Conservation (phyloP, 2,888 invertebrate species). For the Phortica magna region DNA sequence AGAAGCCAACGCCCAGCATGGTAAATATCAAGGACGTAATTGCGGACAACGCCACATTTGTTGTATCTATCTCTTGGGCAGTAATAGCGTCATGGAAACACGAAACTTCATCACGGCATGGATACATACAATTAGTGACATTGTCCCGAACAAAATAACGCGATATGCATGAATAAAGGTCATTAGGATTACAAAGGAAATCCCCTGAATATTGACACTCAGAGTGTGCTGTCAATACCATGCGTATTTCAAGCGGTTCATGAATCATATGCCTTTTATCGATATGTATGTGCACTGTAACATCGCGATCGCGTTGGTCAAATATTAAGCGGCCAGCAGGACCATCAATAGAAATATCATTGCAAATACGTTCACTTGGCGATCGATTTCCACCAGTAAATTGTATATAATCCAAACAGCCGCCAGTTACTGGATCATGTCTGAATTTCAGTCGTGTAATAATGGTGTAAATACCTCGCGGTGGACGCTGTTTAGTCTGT, state of each 20-base stretch:
- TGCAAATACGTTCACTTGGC: slow-evolving; percentile 73
- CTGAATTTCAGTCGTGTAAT: slow-evolving; percentile 75
- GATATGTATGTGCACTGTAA: slow-evolving; percentile 68
- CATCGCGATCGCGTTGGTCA: slow-evolving; percentile 72
- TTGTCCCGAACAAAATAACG: slow-evolving; percentile 75
- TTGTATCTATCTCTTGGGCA: slow-evolving; percentile 67
- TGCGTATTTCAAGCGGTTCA: slow-evolving; percentile 72
- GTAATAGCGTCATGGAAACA: slow-evolving; percentile 72
- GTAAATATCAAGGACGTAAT: slow-evolving; percentile 76
- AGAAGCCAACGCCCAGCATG: slow-evolving; percentile 76
- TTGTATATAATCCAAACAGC: slow-evolving; percentile 74
- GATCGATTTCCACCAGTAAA: slow-evolving; percentile 72
- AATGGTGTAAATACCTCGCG: slow-evolving; percentile 72
- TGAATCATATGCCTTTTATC: slow-evolving; percentile 63
- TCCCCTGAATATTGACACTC: slow-evolving; percentile 70
- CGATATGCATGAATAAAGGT: slow-evolving; percentile 74
- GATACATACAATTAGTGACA: slow-evolving; percentile 74
- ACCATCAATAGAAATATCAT: slow-evolving; percentile 72
- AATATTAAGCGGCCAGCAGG: slow-evolving; percentile 70
- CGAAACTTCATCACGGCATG: slow-evolving; percentile 74
- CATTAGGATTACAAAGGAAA: slow-evolving; percentile 70
- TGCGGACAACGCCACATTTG: slow-evolving; percentile 75
- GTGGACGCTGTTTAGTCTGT: slow-evolving; percentile 63
- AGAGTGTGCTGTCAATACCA: slow-evolving; percentile 74
- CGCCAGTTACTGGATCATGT: slow-evolving; percentile 60